Conservation (phyloP, 2,888 invertebrate genomes). For the Calliphora vomitoria region DNA sequence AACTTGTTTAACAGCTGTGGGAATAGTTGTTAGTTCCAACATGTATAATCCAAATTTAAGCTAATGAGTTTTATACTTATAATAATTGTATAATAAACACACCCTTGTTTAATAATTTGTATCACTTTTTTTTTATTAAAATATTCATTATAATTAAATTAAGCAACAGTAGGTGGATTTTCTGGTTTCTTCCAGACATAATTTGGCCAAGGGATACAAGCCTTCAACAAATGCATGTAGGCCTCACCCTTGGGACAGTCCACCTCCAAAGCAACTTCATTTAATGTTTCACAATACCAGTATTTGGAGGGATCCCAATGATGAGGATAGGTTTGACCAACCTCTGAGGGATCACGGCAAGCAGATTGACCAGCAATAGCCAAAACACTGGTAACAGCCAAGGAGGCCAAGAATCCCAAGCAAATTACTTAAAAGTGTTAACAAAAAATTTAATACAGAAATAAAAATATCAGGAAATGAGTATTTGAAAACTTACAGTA, state of each 20-base stretch:
- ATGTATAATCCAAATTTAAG: too few species aligned
- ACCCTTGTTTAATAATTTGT: too few species aligned
- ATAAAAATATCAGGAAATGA: too few species aligned
- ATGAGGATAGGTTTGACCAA: constrained; percentile 79
- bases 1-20: too few species aligned
- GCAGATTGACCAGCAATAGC: constrained; percentile 81
- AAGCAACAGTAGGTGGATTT: constrained; percentile 81
- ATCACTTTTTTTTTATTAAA: too few species aligned
- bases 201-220: constrained; percentile 82
- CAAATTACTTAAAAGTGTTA: constrained; percentile 62
- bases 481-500: constrained; percentile 63
- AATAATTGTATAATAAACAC: too few species aligned
- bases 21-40: too few species aligned
- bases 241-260: constrained; percentile 80
- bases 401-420: constrained; percentile 68
- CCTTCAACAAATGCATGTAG: constrained; percentile 80
- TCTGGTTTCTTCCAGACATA: constrained; percentile 82
- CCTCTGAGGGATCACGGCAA: constrained; percentile 79
- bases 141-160: constrained; percentile 49
- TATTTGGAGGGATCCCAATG: constrained; percentile 82
- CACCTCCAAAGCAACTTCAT: constrained; percentile 77
- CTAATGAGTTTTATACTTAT: too few species aligned
- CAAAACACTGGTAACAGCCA: constrained; percentile 72
- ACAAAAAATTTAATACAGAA: not conserved
- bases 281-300: constrained; percentile 80